phyloP scores from a whole-genome alignment of 1,140 invertebrate genomes.

The Pogonognathellus flavescens region DNA sequence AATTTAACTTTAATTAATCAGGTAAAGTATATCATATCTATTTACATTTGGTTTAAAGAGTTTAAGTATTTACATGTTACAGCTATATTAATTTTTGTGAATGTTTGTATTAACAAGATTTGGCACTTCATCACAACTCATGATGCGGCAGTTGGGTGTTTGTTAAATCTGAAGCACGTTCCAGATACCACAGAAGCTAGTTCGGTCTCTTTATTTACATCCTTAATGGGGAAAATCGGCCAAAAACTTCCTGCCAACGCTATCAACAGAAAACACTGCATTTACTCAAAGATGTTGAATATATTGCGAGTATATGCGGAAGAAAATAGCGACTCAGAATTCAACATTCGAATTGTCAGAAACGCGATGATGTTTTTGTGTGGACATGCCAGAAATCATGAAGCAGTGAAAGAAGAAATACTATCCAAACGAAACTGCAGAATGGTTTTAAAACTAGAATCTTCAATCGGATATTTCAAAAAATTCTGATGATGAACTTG shows the following conservation, averaged over 20 bases:
- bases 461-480: conserved; percentile 2
- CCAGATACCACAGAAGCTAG: neutral
- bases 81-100: too few relatives aligned
- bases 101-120: too few relatives aligned
- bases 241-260: conserved; percentile 19
- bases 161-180: conserved; percentile 21
- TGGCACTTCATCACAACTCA: conserved; percentile 61
- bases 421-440: neutral
- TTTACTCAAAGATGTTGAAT: conserved; percentile 47
- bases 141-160: neutral
- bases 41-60: neutral
- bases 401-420: conserved; percentile 17
- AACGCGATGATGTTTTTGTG: conserved; percentile 55
- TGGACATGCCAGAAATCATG: conserved; percentile 50
- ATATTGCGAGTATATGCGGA: conserved; percentile 52
- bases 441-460: conserved; percentile 10
- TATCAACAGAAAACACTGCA: conserved; percentile 19
- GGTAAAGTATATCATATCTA: conserved; percentile 24
- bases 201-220: conserved; percentile 56
- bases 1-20: conserved; percentile 40
- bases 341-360: neutral
- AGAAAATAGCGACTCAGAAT: neutral
- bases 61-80: conserved; percentile 2
- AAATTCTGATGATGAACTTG: conserved; percentile 47
- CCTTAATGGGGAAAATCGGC: conserved; percentile 57